phyloP scores from a whole-genome alignment of 37 sponge, comb jelly and placozoan genomes.

The Corticium candelabrum region DNA sequence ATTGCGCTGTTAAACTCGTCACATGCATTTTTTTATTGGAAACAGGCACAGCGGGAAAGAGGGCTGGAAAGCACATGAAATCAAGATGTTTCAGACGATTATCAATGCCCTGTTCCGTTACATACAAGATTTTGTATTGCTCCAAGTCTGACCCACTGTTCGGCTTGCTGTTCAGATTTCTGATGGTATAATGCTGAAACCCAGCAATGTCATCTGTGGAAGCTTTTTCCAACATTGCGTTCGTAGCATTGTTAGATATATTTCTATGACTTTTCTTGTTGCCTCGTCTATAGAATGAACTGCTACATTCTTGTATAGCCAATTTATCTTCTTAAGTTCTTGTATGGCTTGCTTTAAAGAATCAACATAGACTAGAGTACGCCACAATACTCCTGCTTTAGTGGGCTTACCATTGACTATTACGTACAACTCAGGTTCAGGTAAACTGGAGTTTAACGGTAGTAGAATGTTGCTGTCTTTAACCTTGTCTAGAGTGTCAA shows the following conservation, averaged over 20 bases:
- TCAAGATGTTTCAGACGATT: conserved; percentile 27
- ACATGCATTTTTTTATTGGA: conserved; percentile 17
- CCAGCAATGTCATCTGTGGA: conserved; percentile 16
- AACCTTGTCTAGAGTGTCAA: conserved; percentile 17
- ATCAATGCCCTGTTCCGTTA: conserved; percentile 22
- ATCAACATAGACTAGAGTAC: conserved; percentile 21
- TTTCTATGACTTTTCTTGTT: conserved; percentile 32
- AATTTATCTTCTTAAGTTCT: conserved; percentile 31
- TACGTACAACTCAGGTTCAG: no score
- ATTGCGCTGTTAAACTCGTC: conserved; percentile 20
- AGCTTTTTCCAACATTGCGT: conserved; percentile 33
- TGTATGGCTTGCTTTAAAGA: conserved; percentile 13
- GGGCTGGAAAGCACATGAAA: conserved; percentile 32
- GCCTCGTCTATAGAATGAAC: conserved; percentile 20
- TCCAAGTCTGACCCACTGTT: conserved; percentile 29
- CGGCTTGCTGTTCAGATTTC: conserved; percentile 14
- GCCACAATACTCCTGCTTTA: conserved; percentile 33
- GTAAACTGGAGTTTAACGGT: background rate
- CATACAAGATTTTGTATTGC: conserved; percentile 32
- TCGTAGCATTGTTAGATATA: conserved; percentile 9
- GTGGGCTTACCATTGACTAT: no score
- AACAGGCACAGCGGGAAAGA: conserved; percentile 42
- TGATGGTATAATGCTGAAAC: conserved; percentile 39
- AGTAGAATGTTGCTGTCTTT: background rate
- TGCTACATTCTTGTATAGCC: conserved; percentile 39